Base-by-base conservation (phyloP, 2,113 vertebrate species). In the Boleophthalmus pectinirostris region DNA sequence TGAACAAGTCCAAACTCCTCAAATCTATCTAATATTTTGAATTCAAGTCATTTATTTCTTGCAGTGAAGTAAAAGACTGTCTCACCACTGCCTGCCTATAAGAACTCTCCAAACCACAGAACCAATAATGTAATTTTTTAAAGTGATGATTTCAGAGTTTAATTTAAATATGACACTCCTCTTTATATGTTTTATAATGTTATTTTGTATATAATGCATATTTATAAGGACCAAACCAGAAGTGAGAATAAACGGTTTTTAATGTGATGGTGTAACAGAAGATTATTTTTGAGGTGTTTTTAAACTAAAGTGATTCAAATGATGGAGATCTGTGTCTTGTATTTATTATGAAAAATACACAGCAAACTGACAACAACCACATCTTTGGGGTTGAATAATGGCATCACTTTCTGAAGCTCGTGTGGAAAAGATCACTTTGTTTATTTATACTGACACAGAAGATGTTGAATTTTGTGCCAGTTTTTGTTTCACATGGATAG, bases 191-290 rank as follows among this genome's bases (percentile, higher is more conserved):
- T 98, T 98, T 98, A 96, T 98, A 97, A 96, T 95, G 96, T 98
- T 98, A 96, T 98, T 99, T 98, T 99, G 97, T 98, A 98, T 98
- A 98, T 98, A 96, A 97, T 97, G 96, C 97, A 97, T 99, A 99
- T 99, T 99, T 99, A 98, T 98, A 98, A 97, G 95, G 95, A 94
- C 94, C 91, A 97, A 95, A 93, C 91, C 92, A 38, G 35, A 38
- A 38, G 35, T 38, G 96, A 95, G 92, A 97, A 96, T 97, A 98
- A 95, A 76, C 91, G 94, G 94, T 95, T 94, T 95, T 95, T 94
- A 90, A 94, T 92, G 93, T 95, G 90, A 92, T 91, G 93, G 91
- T 86, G 77, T 83, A 81, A 91, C 86, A 93, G 86, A 85, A 93
- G 92, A 92, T 92, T 86, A 82, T 89, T 91, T 89, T 89, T 81